A percentile compares a stretch with the other conserved stretches of the same genome.
phyloP scores from a whole-genome alignment of 1,140 invertebrate genomes.

The Copidosoma floridanum region DNA sequence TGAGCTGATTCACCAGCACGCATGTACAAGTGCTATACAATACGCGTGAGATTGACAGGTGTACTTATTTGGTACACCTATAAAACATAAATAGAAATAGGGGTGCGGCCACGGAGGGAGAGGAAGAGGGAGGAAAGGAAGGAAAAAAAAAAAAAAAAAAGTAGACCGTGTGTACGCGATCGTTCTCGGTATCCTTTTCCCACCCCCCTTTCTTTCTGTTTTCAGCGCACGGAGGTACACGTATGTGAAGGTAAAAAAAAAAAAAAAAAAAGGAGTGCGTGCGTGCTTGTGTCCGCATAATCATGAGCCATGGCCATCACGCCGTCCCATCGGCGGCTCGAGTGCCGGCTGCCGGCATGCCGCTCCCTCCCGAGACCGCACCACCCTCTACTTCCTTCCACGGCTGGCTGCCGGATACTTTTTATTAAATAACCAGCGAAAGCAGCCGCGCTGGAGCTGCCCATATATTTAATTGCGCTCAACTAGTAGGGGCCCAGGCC shows the following conservation, averaged over 20 bases:
- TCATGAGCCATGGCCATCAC: neutral
- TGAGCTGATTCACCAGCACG: no score
- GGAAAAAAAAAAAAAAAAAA: no score
- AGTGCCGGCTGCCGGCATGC: neutral
- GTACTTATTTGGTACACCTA: no score
- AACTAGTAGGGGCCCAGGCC: constrained; percentile 33
- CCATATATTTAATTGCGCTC: constrained; percentile 45
- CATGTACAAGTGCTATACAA: no score
- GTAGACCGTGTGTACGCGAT: neutral
- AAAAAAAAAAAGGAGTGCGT: neutral
- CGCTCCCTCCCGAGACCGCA: neutral
- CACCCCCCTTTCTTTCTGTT: neutral
- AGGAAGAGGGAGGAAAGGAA: constrained; percentile 22
- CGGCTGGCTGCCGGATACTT: constrained; percentile 32
- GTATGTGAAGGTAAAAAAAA: neutral
- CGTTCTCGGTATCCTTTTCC: neutral
- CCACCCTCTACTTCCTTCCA: neutral
- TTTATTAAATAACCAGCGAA: constrained; percentile 46
- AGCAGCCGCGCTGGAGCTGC: constrained; percentile 31
- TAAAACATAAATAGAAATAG: no score
- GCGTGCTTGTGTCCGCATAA: no score
- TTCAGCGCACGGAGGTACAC: no score
- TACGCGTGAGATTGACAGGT: no score
- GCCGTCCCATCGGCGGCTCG: neutral
- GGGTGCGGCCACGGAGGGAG: no score